Conservation (phyloP, 2,113 vertebrate species). For the Eubucco bourcierii region DNA sequence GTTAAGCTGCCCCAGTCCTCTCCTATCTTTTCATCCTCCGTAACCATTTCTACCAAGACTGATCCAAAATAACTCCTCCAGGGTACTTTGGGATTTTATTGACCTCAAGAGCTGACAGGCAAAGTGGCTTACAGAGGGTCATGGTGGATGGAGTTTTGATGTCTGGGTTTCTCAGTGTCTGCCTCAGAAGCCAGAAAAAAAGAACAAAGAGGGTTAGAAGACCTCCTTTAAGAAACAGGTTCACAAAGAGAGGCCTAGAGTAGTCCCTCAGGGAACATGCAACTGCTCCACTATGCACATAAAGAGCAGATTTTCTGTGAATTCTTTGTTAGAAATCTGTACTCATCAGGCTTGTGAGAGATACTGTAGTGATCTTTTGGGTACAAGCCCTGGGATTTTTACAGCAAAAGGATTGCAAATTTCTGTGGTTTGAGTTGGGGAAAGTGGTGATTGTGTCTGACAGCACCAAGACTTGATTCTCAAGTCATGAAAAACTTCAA, state of each 20-base stretch:
- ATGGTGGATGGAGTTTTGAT: not conserved
- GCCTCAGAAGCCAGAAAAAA: not conserved
- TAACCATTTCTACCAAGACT: not conserved
- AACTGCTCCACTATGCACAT: not conserved
- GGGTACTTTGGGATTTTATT: not conserved
- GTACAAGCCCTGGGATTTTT: not conserved
- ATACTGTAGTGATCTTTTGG: not conserved
- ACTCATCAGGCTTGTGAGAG: not conserved
- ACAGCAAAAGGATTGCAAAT: not conserved
- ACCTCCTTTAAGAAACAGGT: not conserved
- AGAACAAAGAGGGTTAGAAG: not conserved
- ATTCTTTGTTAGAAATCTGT: not conserved
- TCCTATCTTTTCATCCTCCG: not conserved
- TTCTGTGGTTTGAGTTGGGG: not conserved
- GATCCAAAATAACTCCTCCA: not conserved
- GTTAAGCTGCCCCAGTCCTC: fast-evolving
- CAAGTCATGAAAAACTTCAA: not conserved
- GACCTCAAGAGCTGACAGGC: not conserved
- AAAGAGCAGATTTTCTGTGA: not conserved
- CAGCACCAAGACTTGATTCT: not conserved
- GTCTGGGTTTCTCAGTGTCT: not conserved
- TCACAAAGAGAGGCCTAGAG: not conserved
- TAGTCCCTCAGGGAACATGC: not conserved
- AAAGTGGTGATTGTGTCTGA: not conserved
- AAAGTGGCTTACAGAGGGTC: not conserved